Conservation (phyloP, 2,797 vertebrate species). For the Acrossocheilus wenchowensis region DNA sequence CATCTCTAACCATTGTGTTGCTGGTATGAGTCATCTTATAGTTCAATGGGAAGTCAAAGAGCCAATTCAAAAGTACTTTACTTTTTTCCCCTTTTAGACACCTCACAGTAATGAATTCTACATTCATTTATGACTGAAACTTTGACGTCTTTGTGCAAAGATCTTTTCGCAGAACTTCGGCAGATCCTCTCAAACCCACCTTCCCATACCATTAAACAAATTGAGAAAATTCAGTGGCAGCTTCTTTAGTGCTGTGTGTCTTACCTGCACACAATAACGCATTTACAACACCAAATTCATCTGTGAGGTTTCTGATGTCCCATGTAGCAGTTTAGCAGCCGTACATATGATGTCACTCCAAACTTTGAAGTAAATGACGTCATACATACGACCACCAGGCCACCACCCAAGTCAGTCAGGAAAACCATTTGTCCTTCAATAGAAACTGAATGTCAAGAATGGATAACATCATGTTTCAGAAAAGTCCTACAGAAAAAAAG, state of each 20-base stretch:
- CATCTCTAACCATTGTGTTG: constrained; percentile 28
- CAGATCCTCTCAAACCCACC: constrained; percentile 24
- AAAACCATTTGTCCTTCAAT: constrained; percentile 46
- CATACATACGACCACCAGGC: constrained; percentile 98
- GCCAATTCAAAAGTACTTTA: constrained; percentile 53
- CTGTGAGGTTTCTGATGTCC: constrained; percentile 75
- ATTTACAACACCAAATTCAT: constrained; percentile 41
- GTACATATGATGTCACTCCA: constrained; percentile 99
- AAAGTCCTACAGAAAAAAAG: neutral
- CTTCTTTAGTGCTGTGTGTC: constrained; percentile 45
- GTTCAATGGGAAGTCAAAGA: constrained; percentile 54
- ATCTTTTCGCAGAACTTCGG: neutral
- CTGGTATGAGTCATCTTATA: constrained; percentile 56
- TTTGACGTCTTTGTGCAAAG: constrained; percentile 21
- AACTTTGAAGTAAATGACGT: constrained; percentile 95
- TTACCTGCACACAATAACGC: constrained; percentile 64
- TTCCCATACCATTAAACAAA: constrained; percentile 4
- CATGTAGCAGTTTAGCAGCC: constrained; percentile 95
- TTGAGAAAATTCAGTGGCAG: neutral
- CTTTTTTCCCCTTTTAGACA: constrained; percentile 50
- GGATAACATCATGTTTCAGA: neutral
- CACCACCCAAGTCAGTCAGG: constrained; percentile 82
- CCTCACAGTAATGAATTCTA: constrained; percentile 55
- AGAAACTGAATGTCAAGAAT: constrained; percentile 23
- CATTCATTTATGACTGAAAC: constrained; percentile 40